These are phyloP conservation scores for Leucoraja ocellata DNA, from an alignment of 2,797 vertebrate species.

Conservation along the genomic window DNA sequence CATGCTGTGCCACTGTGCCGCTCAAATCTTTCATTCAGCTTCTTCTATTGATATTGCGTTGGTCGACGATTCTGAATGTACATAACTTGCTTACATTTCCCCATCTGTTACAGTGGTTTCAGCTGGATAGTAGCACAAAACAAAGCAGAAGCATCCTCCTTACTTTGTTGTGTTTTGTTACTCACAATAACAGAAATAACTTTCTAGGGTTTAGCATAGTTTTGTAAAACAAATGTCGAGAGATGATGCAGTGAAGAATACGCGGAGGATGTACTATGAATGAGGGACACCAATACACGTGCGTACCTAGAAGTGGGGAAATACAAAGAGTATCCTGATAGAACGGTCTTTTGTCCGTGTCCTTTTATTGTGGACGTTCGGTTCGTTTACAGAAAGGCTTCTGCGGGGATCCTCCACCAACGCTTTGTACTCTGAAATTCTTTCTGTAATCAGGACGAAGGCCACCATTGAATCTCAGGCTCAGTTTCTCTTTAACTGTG, in stretches of 20 bases:
- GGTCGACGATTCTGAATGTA: background rate
- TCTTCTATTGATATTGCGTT: no score
- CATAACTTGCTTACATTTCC: background rate
- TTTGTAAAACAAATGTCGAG: background rate
- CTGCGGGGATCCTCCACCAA: background rate
- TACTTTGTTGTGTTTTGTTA: background rate
- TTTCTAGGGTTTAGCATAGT: background rate
- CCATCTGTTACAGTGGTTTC: background rate
- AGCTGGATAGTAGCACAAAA: background rate
- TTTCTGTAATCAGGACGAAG: background rate
- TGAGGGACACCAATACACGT: background rate
- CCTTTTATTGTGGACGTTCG: slow-evolving; percentile 11
- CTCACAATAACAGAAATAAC: background rate
- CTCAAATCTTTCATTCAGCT: no score
- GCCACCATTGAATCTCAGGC: background rate
- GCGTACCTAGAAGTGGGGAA: background rate
- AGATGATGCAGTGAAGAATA: background rate
- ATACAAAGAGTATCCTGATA: background rate
- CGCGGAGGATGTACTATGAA: background rate
- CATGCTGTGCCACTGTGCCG: no score
- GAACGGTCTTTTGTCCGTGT: background rate
- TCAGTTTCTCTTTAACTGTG: background rate
- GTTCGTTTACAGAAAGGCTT: slow-evolving; percentile 29
- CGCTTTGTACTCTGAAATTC: slow-evolving; percentile 22
- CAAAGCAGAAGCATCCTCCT: background rate